Conservation (phyloP, 2,113 vertebrate genomes). For the Otocyon megalotis region DNA sequence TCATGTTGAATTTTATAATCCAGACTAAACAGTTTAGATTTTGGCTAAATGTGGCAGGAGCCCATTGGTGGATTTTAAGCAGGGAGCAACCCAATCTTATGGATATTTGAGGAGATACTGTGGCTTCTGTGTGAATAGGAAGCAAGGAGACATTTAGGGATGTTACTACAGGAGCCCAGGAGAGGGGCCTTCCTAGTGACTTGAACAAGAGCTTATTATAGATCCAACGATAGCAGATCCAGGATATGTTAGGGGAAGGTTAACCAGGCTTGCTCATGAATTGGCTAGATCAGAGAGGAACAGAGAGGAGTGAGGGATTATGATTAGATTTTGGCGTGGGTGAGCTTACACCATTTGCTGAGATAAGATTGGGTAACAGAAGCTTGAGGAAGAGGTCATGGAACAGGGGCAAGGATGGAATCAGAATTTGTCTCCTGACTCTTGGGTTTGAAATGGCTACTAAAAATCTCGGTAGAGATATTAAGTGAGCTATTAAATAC, state of each 20-base stretch:
- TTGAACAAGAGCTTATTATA: not conserved
- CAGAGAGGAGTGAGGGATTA: not conserved
- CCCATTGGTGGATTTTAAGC: not conserved
- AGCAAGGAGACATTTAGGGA: not conserved
- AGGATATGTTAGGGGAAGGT: not conserved
- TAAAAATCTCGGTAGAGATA: not conserved
- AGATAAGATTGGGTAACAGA: not conserved
- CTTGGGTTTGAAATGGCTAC: slow-evolving; percentile 14
- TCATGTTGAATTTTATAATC: not conserved
- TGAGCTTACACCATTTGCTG: not conserved
- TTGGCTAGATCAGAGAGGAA: not conserved
- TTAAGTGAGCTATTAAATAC: not conserved
- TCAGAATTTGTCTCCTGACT: slow-evolving; percentile 22
- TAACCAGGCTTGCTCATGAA: not conserved
- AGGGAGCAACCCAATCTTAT: not conserved
- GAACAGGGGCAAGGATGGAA: not conserved
- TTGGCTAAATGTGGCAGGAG: not conserved
- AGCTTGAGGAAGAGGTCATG: not conserved
- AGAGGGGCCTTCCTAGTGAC: not conserved
- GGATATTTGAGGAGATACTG: not conserved
- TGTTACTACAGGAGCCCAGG: not conserved
- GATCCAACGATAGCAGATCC: not conserved
- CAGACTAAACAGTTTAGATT: not conserved
- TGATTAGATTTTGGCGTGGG: not conserved
- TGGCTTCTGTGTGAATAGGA: not conserved